These are phyloP conservation scores for Ophion ventricosus DNA, from an alignment of 2,888 invertebrate genomes.

Conservation along the genomic window DNA sequence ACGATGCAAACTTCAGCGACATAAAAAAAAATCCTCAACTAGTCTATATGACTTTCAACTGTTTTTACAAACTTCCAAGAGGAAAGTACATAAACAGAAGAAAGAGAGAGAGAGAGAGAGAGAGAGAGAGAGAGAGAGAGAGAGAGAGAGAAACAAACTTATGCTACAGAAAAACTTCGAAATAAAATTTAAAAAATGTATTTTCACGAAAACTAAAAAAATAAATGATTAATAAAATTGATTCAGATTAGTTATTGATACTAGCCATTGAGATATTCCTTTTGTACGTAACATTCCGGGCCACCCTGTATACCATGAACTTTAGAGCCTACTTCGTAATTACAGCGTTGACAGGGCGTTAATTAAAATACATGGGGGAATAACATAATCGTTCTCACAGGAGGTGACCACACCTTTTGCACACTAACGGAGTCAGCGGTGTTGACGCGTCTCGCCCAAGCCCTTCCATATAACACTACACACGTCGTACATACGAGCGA, in stretches of 20 bases:
- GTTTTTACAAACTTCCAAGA: too few relatives aligned
- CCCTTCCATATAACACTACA: slow-evolving; percentile 25
- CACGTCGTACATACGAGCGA: slow-evolving; percentile 1
- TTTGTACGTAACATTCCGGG: not conserved
- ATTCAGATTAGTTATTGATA: not conserved
- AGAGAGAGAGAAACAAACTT: too few relatives aligned
- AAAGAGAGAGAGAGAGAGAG: not conserved
- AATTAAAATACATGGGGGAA: slow-evolving; percentile 59
- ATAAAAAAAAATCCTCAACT: too few relatives aligned
- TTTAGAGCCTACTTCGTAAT: slow-evolving; percentile 45
- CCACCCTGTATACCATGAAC: slow-evolving; percentile 2
- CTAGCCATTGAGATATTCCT: not conserved
- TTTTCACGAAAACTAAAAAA: not conserved
- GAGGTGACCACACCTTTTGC: slow-evolving; percentile 57
- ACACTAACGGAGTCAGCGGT: slow-evolving; percentile 37
- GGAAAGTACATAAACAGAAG: not conserved
- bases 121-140: too few relatives aligned
- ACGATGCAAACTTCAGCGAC: too few relatives aligned
- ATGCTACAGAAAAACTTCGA: too few relatives aligned
- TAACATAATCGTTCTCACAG: slow-evolving; percentile 61
- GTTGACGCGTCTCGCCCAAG: slow-evolving; percentile 26
- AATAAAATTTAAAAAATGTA: too few relatives aligned
- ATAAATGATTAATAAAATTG: not conserved
- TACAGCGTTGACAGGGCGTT: slow-evolving; percentile 54
- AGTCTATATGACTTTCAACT: too few relatives aligned